Evolutionary conservation across 1,140 invertebrate species (phyloP), one percentile per base, ranked within the genome.

Genomic region (Hypsibius dujardini): DNA sequence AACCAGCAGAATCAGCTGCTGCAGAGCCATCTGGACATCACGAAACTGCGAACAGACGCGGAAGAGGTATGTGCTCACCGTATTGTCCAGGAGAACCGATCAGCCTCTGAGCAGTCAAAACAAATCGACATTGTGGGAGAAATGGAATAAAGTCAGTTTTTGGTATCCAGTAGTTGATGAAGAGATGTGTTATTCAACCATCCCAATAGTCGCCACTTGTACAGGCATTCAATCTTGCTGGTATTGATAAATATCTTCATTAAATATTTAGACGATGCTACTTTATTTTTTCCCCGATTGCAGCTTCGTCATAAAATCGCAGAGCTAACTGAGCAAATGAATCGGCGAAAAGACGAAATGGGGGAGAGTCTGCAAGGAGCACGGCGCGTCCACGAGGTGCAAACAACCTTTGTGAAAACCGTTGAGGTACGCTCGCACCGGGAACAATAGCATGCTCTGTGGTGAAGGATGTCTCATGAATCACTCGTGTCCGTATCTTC

Each of bases 1-100:
- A 79, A 82, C 71, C 81, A 84, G 59, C 83, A 84, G 73, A 83
- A 84, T 78, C 79, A 81, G 72, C 77, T 79, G 74, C 76, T 90
- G 56, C 84, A 87, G 76, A 83, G 85, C 73, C 84, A 86, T 74
- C 80, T 83, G 46, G 83, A 85, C 72, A 42, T 67, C 7, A 67
- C 45, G 62, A 67, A 67, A 67, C 62, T 67, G 62, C 7, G 62
- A 42, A 67, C 12, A 14, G 62, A 67, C 7, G 42, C 7, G 12
- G 62, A 67, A 7, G 62, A 67, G 45, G 50, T 56, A 56, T 7
- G 7, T 7, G n/a, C 7, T 7, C 50, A 56, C 7, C n/a, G 50
- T 7, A 56, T 56, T n/a, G 50, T 56, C 7, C n/a, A 7, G n/a
- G 7, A 56, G 7, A n/a, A n/a, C n/a, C n/a, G n/a, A n/a, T n/a